Evolutionary conservation across 2,888 invertebrate genomes (phyloP), one percentile per base, ranked within the genome.

Genomic region (Stenoptilia bipunctidactyla): DNA sequence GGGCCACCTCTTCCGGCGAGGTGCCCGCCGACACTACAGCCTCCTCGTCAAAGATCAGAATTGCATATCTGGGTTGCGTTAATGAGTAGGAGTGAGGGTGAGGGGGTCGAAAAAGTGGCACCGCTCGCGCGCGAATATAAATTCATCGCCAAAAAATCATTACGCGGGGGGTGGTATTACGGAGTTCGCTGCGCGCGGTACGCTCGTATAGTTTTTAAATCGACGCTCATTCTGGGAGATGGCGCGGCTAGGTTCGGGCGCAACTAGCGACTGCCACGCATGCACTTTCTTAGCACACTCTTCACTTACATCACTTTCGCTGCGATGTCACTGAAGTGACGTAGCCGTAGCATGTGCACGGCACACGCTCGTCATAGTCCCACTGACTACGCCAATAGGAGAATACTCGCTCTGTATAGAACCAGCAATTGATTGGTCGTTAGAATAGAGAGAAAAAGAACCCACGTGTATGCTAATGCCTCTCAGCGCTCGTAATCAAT

Each of bases 111-210:
- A 83, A 83, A 82, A 82, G 82, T 82, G 82, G 79, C 85, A 80
- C 85, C 85, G 84, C 82, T 83, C 85, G 85, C 86, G 87, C 87
- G 87, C 87, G 86, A 87, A 87, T 85, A 85, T 88, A 87, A 89
- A 89, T 89, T 89, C 90, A 88, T 89, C 89, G 89, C 90, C 90
- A 90, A 91, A 91, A 91, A 91, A 91, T 91, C 90, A 91, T 91
- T 91, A 91, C 90, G 90, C 90, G 88, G 87, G 87, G 87, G 87
- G 87, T 87, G 87, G 87, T 87, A 87, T 87, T 87, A 87, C 86
- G 87, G 84, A 74, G 72, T 66, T 74, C 66, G 69, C 71, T 72
- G 82, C 77, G 83, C 76, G 80, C 14, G 70, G 77, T 73, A 69
- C 64, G 74, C 69, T 70, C 71, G 62, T 75, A 82, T 82, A 83